Percentiles rank a stretch among this genome's conserved stretches.
phyloP scores from a whole-genome alignment of 2,797 vertebrate species.

The Danio jaintianensis region DNA sequence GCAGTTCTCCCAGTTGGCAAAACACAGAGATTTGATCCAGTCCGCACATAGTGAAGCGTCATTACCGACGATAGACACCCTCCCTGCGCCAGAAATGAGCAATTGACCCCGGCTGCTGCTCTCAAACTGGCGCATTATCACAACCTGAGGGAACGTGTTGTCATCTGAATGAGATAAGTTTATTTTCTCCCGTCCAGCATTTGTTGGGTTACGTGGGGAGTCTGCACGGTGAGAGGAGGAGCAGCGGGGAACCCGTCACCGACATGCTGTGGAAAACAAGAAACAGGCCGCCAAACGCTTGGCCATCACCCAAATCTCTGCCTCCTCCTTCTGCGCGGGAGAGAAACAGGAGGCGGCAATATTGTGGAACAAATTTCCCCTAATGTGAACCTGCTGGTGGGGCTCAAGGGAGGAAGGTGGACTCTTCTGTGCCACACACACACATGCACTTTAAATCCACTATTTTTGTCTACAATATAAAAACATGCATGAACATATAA shows the following conservation, averaged over 20 bases:
- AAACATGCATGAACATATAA: too few species aligned
- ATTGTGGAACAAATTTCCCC: conserved; percentile 88
- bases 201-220: conserved; percentile 94
- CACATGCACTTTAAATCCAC: conserved; percentile 43
- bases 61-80: conserved; percentile 76
- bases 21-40: conserved; percentile 49
- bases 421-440: conserved; percentile 68
- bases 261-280: conserved; percentile 82
- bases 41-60: conserved; percentile 71
- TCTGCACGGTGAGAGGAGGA: conserved; percentile 62
- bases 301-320: conserved; percentile 91
- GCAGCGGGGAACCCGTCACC: conserved; percentile 83
- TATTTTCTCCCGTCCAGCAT: conserved; percentile 92
- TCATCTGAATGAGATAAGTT: conserved; percentile 98
- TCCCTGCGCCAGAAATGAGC: conserved; percentile 81
- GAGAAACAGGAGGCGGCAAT: conserved; percentile 84
- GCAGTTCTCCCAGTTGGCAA: conserved; percentile 40
- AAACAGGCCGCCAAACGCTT: conserved; percentile 81
- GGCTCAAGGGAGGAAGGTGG: conserved; percentile 76
- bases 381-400: conserved; percentile 86
- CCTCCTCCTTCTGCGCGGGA: conserved; percentile 92
- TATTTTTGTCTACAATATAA: too few species aligned
- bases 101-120: conserved; percentile 82
- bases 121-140: conserved; percentile 85
- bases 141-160: conserved; percentile 92